Percentiles rank a stretch among this genome's conserved stretches.
These are phyloP conservation scores for Cremastinae sp. DNA, from an alignment of 2,888 invertebrate species.

Conservation along the genomic window DNA sequence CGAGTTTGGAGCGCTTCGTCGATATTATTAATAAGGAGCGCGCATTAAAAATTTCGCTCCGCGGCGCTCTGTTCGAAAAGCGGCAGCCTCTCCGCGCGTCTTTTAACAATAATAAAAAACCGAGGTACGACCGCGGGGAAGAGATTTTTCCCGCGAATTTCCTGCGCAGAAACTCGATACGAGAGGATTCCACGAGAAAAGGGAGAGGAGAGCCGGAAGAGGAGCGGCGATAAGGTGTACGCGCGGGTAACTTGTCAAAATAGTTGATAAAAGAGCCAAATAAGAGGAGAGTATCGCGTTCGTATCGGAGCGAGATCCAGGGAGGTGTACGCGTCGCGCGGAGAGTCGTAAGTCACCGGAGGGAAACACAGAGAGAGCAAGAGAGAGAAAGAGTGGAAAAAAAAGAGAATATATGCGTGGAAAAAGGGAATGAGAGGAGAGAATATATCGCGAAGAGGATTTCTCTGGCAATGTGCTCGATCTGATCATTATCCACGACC, in stretches of 20 bases:
- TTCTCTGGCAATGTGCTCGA: constrained; percentile 23
- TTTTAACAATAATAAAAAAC: too few relatives aligned
- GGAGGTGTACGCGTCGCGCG: constrained; percentile 8
- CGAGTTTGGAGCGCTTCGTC: not conserved
- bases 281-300: constrained; percentile 9
- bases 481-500: constrained; percentile 57
- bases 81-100: too few relatives aligned
- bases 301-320: not conserved
- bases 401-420: not conserved
- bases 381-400: constrained; percentile 39
- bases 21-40: too few relatives aligned
- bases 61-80: too few relatives aligned
- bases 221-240: constrained; percentile 15
- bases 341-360: constrained; percentile 51
- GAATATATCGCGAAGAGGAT: not conserved
- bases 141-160: not conserved
- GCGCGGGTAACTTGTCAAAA: constrained; percentile 14
- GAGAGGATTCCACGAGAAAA: not conserved
- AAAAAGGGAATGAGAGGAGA: too few relatives aligned
- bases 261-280: constrained; percentile 2
- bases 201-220: not conserved
- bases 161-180: not conserved
- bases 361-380: constrained; percentile 53
- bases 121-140: not conserved
- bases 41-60: too few relatives aligned